These are phyloP conservation scores for Perizoma affinitatum DNA, from an alignment of 2,888 invertebrate genomes.

Conservation along the genomic window DNA sequence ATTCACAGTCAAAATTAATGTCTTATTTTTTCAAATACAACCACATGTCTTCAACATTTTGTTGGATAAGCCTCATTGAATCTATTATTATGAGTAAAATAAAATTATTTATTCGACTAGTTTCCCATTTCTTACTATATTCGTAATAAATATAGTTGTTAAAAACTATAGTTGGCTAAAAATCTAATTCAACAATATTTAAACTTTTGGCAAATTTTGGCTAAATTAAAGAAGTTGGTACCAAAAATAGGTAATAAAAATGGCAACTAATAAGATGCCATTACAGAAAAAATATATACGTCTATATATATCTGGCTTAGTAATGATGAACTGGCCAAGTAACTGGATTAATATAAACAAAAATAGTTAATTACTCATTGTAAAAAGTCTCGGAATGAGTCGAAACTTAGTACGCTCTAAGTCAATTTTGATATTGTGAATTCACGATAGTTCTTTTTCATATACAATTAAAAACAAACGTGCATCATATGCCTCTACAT, in stretches of 20 bases:
- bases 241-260: constrained; percentile 8
- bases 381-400: too few relatives aligned
- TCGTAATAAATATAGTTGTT: constrained; percentile 56
- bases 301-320: background rate
- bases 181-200: constrained; percentile 56
- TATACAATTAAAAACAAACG: constrained; percentile 53
- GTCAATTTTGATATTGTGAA: too few relatives aligned
- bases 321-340: constrained; percentile 3
- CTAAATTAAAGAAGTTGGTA: constrained; percentile 55
- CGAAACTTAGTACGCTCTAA: too few relatives aligned
- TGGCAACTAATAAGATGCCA: background rate
- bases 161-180: constrained; percentile 55
- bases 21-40: constrained; percentile 11
- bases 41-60: background rate
- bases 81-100: constrained; percentile 39
- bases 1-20: background rate
- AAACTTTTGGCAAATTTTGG: constrained; percentile 80
- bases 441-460: constrained; percentile 44
- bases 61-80: constrained; percentile 60
- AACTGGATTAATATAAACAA: background rate
- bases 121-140: constrained; percentile 53
- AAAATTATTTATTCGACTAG: constrained; percentile 54
- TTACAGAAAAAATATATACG: background rate
- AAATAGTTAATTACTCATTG: too few relatives aligned
- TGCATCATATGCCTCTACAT: constrained; percentile 67